These are phyloP conservation scores for Stenoptilia bipunctidactyla DNA, from an alignment of 2,888 invertebrate species.

Conservation along the genomic window DNA sequence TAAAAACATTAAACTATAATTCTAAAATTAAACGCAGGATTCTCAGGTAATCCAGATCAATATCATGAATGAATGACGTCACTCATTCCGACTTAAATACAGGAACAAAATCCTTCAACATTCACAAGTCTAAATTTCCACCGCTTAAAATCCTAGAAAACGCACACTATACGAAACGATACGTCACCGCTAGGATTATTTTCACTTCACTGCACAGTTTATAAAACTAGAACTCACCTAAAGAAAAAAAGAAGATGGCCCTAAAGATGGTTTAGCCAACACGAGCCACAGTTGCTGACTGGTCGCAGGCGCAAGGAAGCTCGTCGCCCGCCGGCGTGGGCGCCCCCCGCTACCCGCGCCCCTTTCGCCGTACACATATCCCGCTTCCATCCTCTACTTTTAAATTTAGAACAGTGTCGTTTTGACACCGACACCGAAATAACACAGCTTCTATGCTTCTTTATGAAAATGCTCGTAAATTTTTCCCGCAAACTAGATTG, in stretches of 20 bases:
- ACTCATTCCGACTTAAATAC: slow-evolving; percentile 5
- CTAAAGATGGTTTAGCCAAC: slow-evolving; percentile 76
- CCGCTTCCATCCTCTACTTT: slow-evolving; percentile 17
- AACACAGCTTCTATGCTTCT: slow-evolving; percentile 51
- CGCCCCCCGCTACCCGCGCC: slow-evolving; percentile 46
- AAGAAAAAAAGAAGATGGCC: slow-evolving; percentile 64
- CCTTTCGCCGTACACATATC: slow-evolving; percentile 24
- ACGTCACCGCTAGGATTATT: slow-evolving; percentile 23
- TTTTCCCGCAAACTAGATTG: slow-evolving; percentile 15
- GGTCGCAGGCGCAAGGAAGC: slow-evolving; percentile 63
- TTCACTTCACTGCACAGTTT: slow-evolving; percentile 47
- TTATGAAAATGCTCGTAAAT: slow-evolving; percentile 41
- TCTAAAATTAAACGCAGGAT: too few species aligned
- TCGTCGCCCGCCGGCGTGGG: slow-evolving; percentile 46
- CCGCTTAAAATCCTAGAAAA: too few species aligned
- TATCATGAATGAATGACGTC: slow-evolving; percentile 8
- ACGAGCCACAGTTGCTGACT: slow-evolving; percentile 70
- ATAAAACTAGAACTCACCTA: slow-evolving; percentile 56
- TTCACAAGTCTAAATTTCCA: too few species aligned
- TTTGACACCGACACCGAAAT: slow-evolving; percentile 70
- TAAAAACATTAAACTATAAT: too few species aligned
- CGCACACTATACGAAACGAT: slow-evolving; percentile 2
- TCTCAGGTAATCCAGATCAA: neutral
- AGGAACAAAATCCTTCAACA: neutral
- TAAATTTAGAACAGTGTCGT: slow-evolving; percentile 68